Base-by-base conservation (phyloP, 2,888 invertebrate genomes). In the Orthosia cruda region DNA sequence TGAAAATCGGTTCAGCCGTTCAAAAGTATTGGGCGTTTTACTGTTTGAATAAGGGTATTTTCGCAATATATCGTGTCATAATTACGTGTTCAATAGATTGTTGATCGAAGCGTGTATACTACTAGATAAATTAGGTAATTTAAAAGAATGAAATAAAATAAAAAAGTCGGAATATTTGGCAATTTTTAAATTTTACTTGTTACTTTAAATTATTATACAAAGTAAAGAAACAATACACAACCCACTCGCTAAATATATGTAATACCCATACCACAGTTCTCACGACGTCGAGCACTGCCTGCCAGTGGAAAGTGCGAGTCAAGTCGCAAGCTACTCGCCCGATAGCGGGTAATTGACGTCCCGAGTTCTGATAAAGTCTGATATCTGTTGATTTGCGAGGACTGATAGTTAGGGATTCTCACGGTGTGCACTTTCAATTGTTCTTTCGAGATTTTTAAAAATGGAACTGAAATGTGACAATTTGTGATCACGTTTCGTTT, bases 261-360 rank as follows among this genome's bases (percentile, higher is more conserved):
- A 77, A 66, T 73, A 73, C 80, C 61, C 69, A 55, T 80, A 85
- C 75, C 55, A 80, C 58, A 47, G 40, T 82, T 86, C 82, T 74
- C 88, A 86, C 84, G 80, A 26, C 12, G 18, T 7, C 54, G 4
- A 20, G 40, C 23, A 26, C 57, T 65, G 52, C 70, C 16, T 11
- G 64, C 58, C 52, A 71, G 73, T 80, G 85, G 88, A 88, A 88
- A 88, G 87, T 81, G 85, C 77, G 67, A 80, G 80, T 64, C 62
- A 15, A 45, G 71, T 72, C 75, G 74, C 85, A 63, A 69, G 73
- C 63, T 54, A 81, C 70, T 76, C 75, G 75, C 50, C 63, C 20
- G 87, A 87, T 87, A 87, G 63, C 79, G 82, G 77, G 74, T 81
- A 87, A 87, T 81, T 84, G 88, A 87, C 87, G 80, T 77, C 52